A percentile compares a stretch with the other conserved stretches of the same genome.
These are phyloP conservation scores for Danio albolineatus DNA, from an alignment of 2,797 vertebrate genomes.

Conservation along the genomic window DNA sequence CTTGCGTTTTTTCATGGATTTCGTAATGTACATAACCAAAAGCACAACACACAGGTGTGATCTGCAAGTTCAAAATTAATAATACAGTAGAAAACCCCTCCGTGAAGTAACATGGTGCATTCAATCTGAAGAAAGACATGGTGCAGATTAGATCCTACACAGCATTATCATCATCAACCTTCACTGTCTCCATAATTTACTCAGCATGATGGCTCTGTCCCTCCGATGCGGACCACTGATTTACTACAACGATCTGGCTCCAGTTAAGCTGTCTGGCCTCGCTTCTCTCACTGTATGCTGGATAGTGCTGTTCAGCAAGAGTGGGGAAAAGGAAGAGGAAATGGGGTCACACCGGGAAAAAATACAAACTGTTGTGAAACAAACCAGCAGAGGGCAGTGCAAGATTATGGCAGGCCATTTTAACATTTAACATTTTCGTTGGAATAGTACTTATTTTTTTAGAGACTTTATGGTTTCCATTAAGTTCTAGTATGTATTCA, in stretches of 20 bases:
- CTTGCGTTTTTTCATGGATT: neutral
- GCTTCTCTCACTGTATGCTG: constrained; percentile 40
- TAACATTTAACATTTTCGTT: no score
- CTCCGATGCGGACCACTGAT: constrained; percentile 66
- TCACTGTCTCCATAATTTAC: constrained; percentile 73
- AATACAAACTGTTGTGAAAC: neutral
- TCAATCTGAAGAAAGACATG: constrained; percentile 42
- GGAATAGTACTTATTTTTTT: no score
- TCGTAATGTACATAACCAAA: neutral
- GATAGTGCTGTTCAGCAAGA: constrained; percentile 31
- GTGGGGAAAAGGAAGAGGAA: neutral
- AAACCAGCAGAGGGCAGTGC: constrained; percentile 40
- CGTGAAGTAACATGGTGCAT: constrained; percentile 21
- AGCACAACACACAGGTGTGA: constrained; percentile 14
- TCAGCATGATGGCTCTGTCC: constrained; percentile 75
- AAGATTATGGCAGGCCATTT: neutral
- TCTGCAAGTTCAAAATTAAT: neutral
- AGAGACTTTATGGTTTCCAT: no score
- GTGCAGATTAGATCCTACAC: constrained; percentile 66
- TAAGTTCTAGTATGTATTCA: no score
- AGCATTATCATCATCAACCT: constrained; percentile 73
- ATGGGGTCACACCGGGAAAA: constrained; percentile 8
- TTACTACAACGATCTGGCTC: constrained; percentile 68
- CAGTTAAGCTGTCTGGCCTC: constrained; percentile 64
- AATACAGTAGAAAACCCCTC: neutral